Evolutionary conservation across 30 jellyfish, hydroid and myxozoan genomes (phyloP).

Genomic region (Pelagia noctiluca): DNA sequence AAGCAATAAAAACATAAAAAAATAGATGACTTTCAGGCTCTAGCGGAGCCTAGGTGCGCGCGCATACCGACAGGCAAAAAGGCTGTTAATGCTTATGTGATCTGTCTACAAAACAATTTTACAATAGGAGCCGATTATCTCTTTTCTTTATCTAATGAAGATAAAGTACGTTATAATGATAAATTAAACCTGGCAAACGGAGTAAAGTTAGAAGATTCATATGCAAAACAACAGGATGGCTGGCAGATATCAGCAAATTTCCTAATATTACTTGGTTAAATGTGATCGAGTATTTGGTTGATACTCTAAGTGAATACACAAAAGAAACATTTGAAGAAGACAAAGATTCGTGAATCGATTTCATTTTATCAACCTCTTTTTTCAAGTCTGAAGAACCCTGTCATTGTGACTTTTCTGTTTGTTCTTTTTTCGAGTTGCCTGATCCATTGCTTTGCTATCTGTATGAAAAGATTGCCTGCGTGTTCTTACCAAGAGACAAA

Average conservation of each 20-base stretch:
- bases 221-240: background rate
- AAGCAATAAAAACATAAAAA: too few relatives aligned
- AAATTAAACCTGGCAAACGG: background rate
- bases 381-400: too few relatives aligned
- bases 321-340: too few relatives aligned
- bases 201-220: background rate
- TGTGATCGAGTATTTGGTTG: background rate
- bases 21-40: slow-evolving; percentile 1
- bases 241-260: background rate
- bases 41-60: background rate
- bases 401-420: too few relatives aligned
- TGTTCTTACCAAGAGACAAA: too few relatives aligned
- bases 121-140: background rate
- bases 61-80: background rate
- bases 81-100: background rate
- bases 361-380: too few relatives aligned
- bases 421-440: too few relatives aligned
- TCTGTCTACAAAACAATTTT: background rate
- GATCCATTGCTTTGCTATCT: too few relatives aligned
- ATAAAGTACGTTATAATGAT: background rate
- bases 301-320: background rate
- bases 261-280: background rate
- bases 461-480: too few relatives aligned
- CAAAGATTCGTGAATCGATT: too few relatives aligned
- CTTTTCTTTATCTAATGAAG: background rate